A percentile compares a stretch with the other conserved stretches of the same genome.
phyloP scores from a whole-genome alignment of 2,888 invertebrate genomes.

The Tinea trinotella region DNA sequence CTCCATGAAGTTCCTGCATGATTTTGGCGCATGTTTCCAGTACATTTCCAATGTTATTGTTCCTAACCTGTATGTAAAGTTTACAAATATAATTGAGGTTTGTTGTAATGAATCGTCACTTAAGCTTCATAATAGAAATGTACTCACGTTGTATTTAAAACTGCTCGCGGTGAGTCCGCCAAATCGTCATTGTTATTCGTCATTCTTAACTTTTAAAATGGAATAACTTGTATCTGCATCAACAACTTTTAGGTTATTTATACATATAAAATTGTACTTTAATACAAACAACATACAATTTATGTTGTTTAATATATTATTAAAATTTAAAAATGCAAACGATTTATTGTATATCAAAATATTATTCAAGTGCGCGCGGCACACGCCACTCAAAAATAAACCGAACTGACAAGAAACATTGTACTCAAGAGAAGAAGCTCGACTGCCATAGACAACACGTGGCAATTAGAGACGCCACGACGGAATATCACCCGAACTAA shows the following conservation, averaged over 20 bases:
- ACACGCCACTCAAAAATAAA: too few relatives aligned
- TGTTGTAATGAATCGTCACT: neutral
- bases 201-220: neutral
- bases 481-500: too few relatives aligned
- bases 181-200: neutral
- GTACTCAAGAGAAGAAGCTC: too few relatives aligned
- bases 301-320: too few relatives aligned
- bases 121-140: neutral
- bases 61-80: constrained; percentile 78
- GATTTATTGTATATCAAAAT: too few relatives aligned
- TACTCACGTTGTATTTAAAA: constrained; percentile 5
- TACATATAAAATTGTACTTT: too few relatives aligned
- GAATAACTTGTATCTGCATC: too few relatives aligned
- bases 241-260: neutral
- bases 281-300: neutral
- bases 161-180: neutral
- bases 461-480: too few relatives aligned
- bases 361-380: too few relatives aligned
- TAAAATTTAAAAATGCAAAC: too few relatives aligned
- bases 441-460: too few relatives aligned
- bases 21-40: constrained; percentile 95
- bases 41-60: constrained; percentile 88
- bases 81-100: neutral
- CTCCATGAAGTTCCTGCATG: constrained; percentile 93
- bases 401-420: too few relatives aligned